Conservation (phyloP, 2,888 invertebrate species). For the Coelinius sp. region DNA sequence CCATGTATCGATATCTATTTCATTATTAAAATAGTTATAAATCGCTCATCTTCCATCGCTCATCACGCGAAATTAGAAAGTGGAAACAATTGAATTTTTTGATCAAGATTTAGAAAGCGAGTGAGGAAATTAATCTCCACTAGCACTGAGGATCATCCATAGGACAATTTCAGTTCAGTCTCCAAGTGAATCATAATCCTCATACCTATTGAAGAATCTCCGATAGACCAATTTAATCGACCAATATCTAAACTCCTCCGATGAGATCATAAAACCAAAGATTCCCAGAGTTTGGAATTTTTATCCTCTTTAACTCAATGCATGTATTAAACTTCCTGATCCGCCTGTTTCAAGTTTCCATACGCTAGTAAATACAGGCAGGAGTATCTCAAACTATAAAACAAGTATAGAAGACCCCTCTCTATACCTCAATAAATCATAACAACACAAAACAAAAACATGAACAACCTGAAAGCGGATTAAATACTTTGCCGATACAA, state of each 20-base stretch:
- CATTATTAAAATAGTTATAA: too few species aligned
- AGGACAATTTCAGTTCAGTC: not conserved
- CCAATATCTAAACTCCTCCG: not conserved
- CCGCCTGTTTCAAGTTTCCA: conserved; percentile 32
- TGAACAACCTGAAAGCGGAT: not conserved
- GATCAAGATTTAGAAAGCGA: too few species aligned
- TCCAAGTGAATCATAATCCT: not conserved
- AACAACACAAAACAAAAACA: not conserved
- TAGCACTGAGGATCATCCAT: not conserved
- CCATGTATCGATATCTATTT: too few species aligned
- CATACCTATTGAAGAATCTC: not conserved
- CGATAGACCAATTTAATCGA: not conserved
- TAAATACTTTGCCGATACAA: not conserved
- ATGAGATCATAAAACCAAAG: not conserved
- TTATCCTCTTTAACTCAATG: not conserved
- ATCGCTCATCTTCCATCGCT: not conserved
- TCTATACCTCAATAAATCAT: not conserved
- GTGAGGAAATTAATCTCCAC: not conserved
- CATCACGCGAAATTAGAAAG: not conserved
- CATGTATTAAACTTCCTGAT: conserved; percentile 32
- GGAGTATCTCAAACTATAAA: conserved; percentile 8
- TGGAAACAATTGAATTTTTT: not conserved
- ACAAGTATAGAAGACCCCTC: not conserved
- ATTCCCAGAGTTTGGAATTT: not conserved
- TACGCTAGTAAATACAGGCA: conserved; percentile 20